Base-by-base conservation (phyloP, 2,797 vertebrate species). In the Amblyraja radiata region DNA sequence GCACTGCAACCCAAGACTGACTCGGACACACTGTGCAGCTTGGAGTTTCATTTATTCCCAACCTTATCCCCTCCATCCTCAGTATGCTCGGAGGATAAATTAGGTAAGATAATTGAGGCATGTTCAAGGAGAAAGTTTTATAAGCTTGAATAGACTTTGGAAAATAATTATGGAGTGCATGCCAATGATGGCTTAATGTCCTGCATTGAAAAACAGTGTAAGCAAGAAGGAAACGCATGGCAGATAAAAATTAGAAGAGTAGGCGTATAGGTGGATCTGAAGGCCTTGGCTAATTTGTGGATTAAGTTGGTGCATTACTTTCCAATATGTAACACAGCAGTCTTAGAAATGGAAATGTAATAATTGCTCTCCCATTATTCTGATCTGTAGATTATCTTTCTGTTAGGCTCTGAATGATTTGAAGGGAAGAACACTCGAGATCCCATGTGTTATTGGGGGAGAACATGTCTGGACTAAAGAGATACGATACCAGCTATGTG, bases 391-490 rank as follows among this genome's bases (percentile, higher is more conserved):
- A 14, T 74, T 76, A 11, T 91, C 36, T 36, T 91, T 46, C 93
- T 25, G 25, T 4, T 93, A 99, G 98, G 97, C 96, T 0, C 94
- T 99, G 0, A 94, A 94, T 0, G 94, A 96, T 8, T 94, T 98
- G 77, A 97, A 97, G 94, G 97, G 94, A 93, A 96, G 68, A 94
- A 99, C 97, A 0, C 98, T 98, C 95, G 96, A 97, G 93, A 96
- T 99, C 94, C 99, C 98, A 0, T 99, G 98, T 0, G 97, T 99
- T 93, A 95, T 99, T 0, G 99, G 98, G 6, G 98, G 98, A 0
- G 97, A 99, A 93, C 97, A 97, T 58, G 97, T 99, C 93, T 99
- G 98, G 99, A 99, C 98, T 0, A 94, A 95, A 0, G 95, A 97
- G 0, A 93, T 99, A 95, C 95, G 94, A 94, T 99, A 98, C 93